phyloP scores from a whole-genome alignment of 2,888 invertebrate species.

The Seira sanloemensis region DNA sequence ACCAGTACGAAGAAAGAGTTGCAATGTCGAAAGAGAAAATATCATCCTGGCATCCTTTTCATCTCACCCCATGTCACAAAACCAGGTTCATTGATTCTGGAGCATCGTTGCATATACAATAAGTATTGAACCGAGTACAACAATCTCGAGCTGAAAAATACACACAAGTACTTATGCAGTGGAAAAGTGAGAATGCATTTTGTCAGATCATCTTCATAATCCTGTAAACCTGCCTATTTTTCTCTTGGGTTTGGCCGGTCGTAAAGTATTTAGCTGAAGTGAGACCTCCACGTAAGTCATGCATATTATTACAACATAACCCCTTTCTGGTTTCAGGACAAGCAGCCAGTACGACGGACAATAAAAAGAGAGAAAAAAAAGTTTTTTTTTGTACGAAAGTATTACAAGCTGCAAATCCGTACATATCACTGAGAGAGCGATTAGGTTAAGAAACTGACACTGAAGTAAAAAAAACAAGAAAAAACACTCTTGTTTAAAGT shows the following conservation, averaged over 20 bases:
- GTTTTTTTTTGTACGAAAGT: neutral
- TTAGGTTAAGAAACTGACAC: neutral
- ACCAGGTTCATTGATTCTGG: too few species aligned
- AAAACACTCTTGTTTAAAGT: too few species aligned
- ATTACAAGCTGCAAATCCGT: slow-evolving; percentile 8
- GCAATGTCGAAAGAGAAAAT: too few species aligned
- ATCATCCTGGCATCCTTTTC: too few species aligned
- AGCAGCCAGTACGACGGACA: neutral
- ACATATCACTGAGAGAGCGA: too few species aligned
- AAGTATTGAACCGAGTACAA: too few species aligned
- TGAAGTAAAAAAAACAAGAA: neutral
- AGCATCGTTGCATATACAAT: too few species aligned
- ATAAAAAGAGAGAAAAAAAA: slow-evolving; percentile 2
- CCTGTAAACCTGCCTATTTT: slow-evolving; percentile 55
- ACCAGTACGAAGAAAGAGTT: too few species aligned
- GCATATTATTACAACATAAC: slow-evolving; percentile 60
- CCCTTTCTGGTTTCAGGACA: slow-evolving; percentile 12
- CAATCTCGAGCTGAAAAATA: too few species aligned
- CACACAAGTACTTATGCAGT: too few species aligned
- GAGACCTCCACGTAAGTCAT: slow-evolving; percentile 65
- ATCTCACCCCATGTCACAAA: too few species aligned
- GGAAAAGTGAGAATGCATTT: slow-evolving; percentile 47
- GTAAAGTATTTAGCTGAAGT: slow-evolving; percentile 53
- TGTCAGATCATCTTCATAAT: slow-evolving; percentile 51
- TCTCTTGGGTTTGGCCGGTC: slow-evolving; percentile 49